A percentile compares a stretch with the other conserved stretches of the same genome.
These are phyloP conservation scores for Steinernema carpocapsae DNA, from an alignment of 2,888 invertebrate genomes.

Conservation along the genomic window DNA sequence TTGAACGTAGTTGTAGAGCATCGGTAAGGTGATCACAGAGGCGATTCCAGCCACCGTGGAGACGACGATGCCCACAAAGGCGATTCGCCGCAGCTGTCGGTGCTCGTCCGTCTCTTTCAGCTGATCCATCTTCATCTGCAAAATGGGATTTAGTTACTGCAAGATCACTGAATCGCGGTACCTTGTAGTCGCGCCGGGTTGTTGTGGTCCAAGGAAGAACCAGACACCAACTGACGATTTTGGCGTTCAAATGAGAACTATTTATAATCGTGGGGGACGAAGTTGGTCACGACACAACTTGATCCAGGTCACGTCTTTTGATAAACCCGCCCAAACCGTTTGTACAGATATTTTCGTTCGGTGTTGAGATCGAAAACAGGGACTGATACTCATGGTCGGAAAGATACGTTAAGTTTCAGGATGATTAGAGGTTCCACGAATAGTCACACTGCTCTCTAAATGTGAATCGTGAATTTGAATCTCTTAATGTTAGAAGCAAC, in stretches of 20 bases:
- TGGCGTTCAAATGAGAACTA: not conserved
- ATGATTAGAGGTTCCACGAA: no score
- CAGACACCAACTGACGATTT: conserved; percentile 24
- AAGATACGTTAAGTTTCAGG: no score
- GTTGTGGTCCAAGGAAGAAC: conserved; percentile 9
- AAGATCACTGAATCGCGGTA: not conserved
- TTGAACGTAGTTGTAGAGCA: conserved; percentile 68
- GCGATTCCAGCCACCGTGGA: conserved; percentile 68
- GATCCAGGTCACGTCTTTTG: conserved; percentile 26
- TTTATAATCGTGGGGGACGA: conserved; percentile 7
- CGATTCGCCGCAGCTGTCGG: conserved; percentile 67
- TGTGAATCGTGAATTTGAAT: no score
- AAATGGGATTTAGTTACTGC: not conserved
- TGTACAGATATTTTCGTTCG: conserved; percentile 26
- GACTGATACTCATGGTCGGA: not conserved
- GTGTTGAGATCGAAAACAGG: not conserved
- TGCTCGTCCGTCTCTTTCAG: conserved; percentile 53
- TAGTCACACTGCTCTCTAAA: no score
- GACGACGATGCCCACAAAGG: conserved; percentile 67
- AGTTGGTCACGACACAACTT: conserved; percentile 7
- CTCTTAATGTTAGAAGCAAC: no score
- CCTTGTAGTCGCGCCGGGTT: conserved; percentile 8
- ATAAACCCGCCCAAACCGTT: conserved; percentile 28
- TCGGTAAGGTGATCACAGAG: conserved; percentile 65
- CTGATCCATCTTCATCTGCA: conserved; percentile 32